phyloP scores from a whole-genome alignment of 2,113 vertebrate genomes.

The Machaerirhynchus nigripectus region DNA sequence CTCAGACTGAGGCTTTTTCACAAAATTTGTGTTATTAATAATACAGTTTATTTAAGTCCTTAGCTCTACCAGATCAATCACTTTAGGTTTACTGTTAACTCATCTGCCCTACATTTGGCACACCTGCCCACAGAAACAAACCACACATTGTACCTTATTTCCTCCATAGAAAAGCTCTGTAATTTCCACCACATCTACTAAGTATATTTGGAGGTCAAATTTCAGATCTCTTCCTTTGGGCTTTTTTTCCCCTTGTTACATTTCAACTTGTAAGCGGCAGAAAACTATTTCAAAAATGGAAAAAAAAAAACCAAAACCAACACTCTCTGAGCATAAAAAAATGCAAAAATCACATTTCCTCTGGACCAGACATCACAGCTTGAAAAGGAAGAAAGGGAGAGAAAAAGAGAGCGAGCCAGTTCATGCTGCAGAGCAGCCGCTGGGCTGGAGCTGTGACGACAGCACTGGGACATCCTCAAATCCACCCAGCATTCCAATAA shows the following conservation, averaged over 20 bases:
- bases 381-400: neutral
- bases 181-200: neutral
- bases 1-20: neutral
- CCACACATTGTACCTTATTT: neutral
- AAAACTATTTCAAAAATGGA: neutral
- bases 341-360: neutral
- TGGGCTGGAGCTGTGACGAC: neutral
- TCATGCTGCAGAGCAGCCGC: neutral
- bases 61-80: neutral
- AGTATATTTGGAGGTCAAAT: neutral
- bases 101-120: neutral
- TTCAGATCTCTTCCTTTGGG: neutral
- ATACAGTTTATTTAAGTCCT: neutral
- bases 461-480: neutral
- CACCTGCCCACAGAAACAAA: neutral
- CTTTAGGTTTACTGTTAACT: neutral
- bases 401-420: neutral
- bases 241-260: neutral
- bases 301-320: neutral
- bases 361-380: neutral
- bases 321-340: neutral
- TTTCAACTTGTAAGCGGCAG: neutral
- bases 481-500: neutral
- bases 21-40: neutral
- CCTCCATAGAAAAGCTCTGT: neutral